phyloP scores from a whole-genome alignment of 2,888 invertebrate genomes.

The Odontocolon sp. region DNA sequence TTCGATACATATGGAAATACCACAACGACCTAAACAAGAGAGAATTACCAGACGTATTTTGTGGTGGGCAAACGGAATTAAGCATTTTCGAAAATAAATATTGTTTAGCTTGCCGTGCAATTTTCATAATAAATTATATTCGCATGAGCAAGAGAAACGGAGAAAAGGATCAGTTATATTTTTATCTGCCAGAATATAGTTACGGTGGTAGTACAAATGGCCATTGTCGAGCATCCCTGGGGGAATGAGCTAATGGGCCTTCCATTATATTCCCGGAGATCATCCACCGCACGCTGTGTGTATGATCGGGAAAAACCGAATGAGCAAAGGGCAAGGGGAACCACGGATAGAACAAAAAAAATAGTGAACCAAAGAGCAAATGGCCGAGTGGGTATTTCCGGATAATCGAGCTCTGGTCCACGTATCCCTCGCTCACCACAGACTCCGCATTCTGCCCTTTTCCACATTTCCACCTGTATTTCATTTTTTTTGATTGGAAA shows the following conservation, averaged over 20 bases:
- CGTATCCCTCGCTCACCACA: not conserved
- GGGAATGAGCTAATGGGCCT: conserved; percentile 18
- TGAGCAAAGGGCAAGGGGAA: not conserved
- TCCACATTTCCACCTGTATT: conserved; percentile 31
- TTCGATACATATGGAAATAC: not conserved
- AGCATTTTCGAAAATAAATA: too few relatives aligned
- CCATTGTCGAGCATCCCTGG: conserved; percentile 25
- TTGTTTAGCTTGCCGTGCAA: too few relatives aligned
- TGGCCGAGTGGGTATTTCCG: conserved; percentile 34
- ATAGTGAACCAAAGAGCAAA: not conserved
- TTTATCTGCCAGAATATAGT: not conserved
- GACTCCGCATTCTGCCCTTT: not conserved
- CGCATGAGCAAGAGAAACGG: not conserved
- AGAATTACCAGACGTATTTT: too few relatives aligned
- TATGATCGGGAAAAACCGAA: not conserved
- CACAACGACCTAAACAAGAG: not conserved
- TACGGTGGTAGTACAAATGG: not conserved
- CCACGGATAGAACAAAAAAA: not conserved
- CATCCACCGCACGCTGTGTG: conserved; percentile 3
- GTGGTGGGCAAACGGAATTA: too few relatives aligned
- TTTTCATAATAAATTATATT: not conserved
- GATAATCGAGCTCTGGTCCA: conserved; percentile 34
- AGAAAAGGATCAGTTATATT: not conserved
- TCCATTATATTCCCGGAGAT: conserved; percentile 21
- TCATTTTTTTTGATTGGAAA: conserved; percentile 50